phyloP scores from a whole-genome alignment of 1,140 invertebrate species.

The Philotrypesis tridentata region DNA sequence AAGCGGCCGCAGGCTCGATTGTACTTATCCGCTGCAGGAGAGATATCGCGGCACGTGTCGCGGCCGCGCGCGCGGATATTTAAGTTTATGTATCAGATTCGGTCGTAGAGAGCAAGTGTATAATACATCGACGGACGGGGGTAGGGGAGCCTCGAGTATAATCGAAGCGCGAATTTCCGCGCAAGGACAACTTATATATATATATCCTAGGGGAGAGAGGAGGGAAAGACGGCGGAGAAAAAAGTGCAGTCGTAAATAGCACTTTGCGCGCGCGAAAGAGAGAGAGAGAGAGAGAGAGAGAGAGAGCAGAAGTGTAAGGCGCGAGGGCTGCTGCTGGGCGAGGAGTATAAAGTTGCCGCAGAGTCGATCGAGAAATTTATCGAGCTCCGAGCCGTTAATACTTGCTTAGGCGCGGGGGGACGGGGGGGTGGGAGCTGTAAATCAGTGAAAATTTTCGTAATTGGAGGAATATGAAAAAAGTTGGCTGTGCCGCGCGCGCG shows the following conservation, averaged over 20 bases:
- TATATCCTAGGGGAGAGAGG: not conserved
- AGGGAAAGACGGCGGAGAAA: slow-evolving; percentile 52
- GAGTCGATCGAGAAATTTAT: slow-evolving; percentile 71
- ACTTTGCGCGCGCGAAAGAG: too few relatives aligned
- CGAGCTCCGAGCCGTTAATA: slow-evolving; percentile 69
- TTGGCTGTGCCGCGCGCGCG: too few relatives aligned
- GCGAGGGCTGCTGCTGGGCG: slow-evolving; percentile 71
- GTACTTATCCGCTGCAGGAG: too few relatives aligned
- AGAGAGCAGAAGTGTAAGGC: slow-evolving; percentile 68
- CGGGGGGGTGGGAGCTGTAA: slow-evolving; percentile 67
- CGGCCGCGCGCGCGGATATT: not conserved
- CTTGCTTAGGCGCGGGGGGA: slow-evolving; percentile 64
- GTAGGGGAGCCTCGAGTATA: too few relatives aligned
- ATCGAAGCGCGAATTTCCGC: too few relatives aligned
- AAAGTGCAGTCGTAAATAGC: slow-evolving; percentile 66
- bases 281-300: too few relatives aligned
- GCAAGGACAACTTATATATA: too few relatives aligned
- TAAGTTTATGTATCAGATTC: too few relatives aligned
- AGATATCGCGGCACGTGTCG: slow-evolving; percentile 18
- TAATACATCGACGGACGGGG: too few relatives aligned
- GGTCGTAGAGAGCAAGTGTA: too few relatives aligned
- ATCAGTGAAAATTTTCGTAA: slow-evolving; percentile 75
- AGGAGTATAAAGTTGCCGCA: slow-evolving; percentile 69
- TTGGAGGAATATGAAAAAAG: slow-evolving; percentile 75
- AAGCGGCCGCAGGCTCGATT: too few relatives aligned